Evolutionary conservation across 1,140 invertebrate genomes (phyloP), one percentile per base, ranked within the genome.

Genomic region (Hypsibius dujardini): DNA sequence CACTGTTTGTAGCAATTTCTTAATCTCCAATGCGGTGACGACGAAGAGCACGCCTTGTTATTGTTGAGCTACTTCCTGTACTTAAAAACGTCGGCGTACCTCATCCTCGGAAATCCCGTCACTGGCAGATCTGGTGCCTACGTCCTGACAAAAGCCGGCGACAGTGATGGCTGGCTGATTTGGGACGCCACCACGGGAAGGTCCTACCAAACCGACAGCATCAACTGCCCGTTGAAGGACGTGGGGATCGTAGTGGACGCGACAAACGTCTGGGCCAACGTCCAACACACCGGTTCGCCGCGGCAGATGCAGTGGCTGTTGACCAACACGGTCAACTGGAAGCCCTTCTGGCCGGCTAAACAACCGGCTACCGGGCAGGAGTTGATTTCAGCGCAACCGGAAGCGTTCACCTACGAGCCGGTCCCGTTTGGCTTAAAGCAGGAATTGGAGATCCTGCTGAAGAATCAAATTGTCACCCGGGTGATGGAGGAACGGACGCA

Each of bases 41-140:
- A 86, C 47, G 84, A 88, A 72, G 90, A 93, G 76, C 87, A 91
- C 77, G 88, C 88, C 2, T 84, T 92, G 14, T 79, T 92, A 1
- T 79, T 94, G 14, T 85, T 85, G 2, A 90, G 89, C 77, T 92
- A 85, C 76, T 85, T 92, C 74, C 77, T 90, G 1, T 78, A 85
- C 45, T 75, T 92, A 45, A 86, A 85, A 1, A 81, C 87, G 59
- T 84, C 84, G 74, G 85, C 85, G 15, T 92, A 85, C 84, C 79
- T 93, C 1, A 76, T 88, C 1, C 79, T 88, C 2, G 90, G 90
- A 0, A 77, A 81, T 47, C 86, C 85, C 28, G 84, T 89, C 60
- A 87, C 88, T 0, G 84, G 87, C 75, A 89, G 89, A 1, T 79
- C 82, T 14, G 86, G 85, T 50, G 84, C 85, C 2, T 90, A 86